Percentiles rank a stretch among this genome's conserved stretches.
Conservation (phyloP, 1,140 invertebrate species). For the Zaprionus capensis region DNA sequence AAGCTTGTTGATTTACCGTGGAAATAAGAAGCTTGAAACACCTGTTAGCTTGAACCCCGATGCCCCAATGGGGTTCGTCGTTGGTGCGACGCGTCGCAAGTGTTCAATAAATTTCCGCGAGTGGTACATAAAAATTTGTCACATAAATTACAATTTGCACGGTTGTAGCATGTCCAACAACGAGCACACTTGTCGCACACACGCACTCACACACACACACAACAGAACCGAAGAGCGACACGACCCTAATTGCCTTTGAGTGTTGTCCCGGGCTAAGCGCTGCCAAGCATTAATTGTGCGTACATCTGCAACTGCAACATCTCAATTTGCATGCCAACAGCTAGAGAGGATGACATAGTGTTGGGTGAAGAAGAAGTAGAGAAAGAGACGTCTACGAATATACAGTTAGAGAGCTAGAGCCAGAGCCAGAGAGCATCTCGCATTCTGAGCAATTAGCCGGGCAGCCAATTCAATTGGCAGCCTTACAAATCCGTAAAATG, state of each 20-base stretch:
- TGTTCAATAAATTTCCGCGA: constrained; percentile 65
- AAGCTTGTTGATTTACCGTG: constrained; percentile 16
- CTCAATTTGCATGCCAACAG: constrained; percentile 67
- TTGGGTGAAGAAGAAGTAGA: not conserved
- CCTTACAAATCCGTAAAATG: constrained; percentile 63
- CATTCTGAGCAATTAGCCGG: constrained; percentile 73
- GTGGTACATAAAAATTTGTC: constrained; percentile 79
- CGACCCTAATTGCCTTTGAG: constrained; percentile 80
- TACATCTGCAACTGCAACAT: constrained; percentile 64
- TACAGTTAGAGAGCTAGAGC: constrained; percentile 33
- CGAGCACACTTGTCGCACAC: constrained; percentile 56
- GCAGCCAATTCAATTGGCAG: constrained; percentile 39
- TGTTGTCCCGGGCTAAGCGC: constrained; percentile 69
- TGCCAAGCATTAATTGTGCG: constrained; percentile 77
- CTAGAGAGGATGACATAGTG: constrained; percentile 27
- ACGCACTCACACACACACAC: constrained; percentile 28
- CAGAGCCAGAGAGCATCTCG: not conserved
- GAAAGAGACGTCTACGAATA: not conserved
- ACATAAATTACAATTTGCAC: constrained; percentile 82
- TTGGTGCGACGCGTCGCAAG: constrained; percentile 17
- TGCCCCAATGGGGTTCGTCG: constrained; percentile 33
- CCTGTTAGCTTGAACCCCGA: constrained; percentile 36
- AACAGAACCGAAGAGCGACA: constrained; percentile 17
- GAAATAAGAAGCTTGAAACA: constrained; percentile 36
- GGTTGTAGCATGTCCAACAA: constrained; percentile 62